Evolutionary conservation across 2,797 vertebrate species (phyloP).

Genomic region (Chaenodraco wilsoni): DNA sequence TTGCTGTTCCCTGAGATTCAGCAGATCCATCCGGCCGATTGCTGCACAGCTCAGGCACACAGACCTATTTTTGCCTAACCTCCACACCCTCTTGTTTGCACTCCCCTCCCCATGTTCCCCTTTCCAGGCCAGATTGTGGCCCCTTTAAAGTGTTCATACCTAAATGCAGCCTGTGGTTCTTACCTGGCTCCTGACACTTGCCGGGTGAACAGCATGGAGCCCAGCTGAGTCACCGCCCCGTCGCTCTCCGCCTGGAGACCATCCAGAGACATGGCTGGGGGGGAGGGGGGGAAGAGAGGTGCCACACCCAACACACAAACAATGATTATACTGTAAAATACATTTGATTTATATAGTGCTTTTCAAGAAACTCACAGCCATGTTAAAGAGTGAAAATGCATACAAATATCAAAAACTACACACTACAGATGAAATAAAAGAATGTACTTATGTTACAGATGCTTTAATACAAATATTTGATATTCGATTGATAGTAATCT

Average conservation of each 20-base stretch:
- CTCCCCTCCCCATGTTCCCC: not conserved
- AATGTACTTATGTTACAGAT: not conserved
- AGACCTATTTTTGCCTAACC: not conserved
- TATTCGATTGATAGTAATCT: too few species aligned
- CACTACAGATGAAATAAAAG: not conserved
- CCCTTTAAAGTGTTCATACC: conserved; percentile 37
- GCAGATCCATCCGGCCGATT: conserved; percentile 62
- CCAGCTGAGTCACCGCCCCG: conserved; percentile 90
- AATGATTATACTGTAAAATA: not conserved
- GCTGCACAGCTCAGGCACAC: not conserved
- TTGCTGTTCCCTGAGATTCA: conserved; percentile 26
- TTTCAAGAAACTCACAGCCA: too few species aligned
- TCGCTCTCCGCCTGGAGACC: conserved; percentile 80
- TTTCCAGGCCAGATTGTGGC: not conserved
- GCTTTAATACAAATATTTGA: too few species aligned
- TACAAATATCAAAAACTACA: too few species aligned
- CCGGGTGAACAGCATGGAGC: conserved; percentile 98
- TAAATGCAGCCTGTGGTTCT: too few species aligned
- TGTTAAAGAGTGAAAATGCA: too few species aligned
- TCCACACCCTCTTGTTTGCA: not conserved
- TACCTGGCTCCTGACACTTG: conserved; percentile 98
- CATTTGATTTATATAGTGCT: too few species aligned
- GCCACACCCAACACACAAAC: conserved; percentile 28
- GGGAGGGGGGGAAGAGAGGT: conserved; percentile 16
- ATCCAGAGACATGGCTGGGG: conserved; percentile 90